Evolutionary conservation across 2,888 invertebrate species (phyloP), one percentile per base, ranked within the genome.

Genomic region (Noctua fimbriata): DNA sequence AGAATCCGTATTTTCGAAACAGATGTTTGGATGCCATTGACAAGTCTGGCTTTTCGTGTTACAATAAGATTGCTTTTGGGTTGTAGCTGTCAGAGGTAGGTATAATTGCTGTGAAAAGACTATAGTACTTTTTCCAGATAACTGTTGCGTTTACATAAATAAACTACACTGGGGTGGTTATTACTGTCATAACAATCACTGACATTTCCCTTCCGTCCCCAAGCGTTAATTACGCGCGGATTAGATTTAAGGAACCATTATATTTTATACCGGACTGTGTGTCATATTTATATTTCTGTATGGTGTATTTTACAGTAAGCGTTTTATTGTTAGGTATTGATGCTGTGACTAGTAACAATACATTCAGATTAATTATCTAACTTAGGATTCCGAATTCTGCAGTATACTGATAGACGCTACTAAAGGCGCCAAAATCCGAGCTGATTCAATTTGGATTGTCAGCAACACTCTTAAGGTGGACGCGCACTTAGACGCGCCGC

Each of bases 171-270:
- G 21, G 9, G 44, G 16, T 32, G 9, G 70, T 44, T 49, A 58
- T 72, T 69, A 58, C 58, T 63, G 60, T 80, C 67, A 41, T 76
- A 72, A 63, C 58, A 80, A 76, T 72, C 32, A n/a, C n/a, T 49
- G 81, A 69, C 21, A 69, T 71, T 16, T 63, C 41, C 66, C 10
- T 69, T 63, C 44, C 16, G 36, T 44, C 55, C 71, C 49, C 24
- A 36, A 75, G 24, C 47, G 36, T 76, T 49, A 83, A 83, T 80
- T 69, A 63, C 32, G 67, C 32, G 52, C 14, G 49, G 49, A 76
- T 76, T 65, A 36, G 49, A 73, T 84, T 69, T 49, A 69, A 18
- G 58, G 36, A 81, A 69, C 44, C 24, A 28, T 75, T 69, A 41
- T 24, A n/a, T 75, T 41, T 69, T 75, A 9, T 60, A 16, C 32